Base-by-base conservation (phyloP, 2,888 invertebrate species). In the Linyphia triangularis region DNA sequence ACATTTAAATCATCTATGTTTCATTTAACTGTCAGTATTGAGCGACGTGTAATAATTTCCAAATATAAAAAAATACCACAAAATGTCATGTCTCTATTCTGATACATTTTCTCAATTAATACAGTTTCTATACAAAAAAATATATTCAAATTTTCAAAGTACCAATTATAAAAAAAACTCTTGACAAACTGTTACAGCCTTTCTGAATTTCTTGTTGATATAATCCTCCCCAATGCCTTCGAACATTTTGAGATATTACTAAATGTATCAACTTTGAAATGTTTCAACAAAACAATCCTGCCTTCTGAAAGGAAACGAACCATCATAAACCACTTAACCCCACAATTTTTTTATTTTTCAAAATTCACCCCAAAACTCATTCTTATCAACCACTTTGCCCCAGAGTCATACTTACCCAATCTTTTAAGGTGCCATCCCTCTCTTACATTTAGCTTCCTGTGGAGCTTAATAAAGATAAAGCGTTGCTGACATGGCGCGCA, bases 391-490 rank as follows among this genome's bases (percentile, higher is more conserved):
- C 43, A 43, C 43, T 43, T 43, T 43, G 16, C 16, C 43, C 43
- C 43, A 4, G 2, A 7, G 4, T 7, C 43, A 4, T n/a, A n/a
- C 43, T 16, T 2, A 43, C 43, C 16, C 26, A 70, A 70, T 73
- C 73, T 67, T 59, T 73, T 59, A 43, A 73, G 30, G 59, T 59
- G 19, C 73, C 59, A 57, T 33, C 51, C 73, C 10, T 70, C 43
- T 28, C 73, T 73, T 73, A 59, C 59, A 73, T 26, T 59, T 73
- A 57, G 51, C 22, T 73, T 59, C 30, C 13, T 9, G 22, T 0
- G 24, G n/a, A 26, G 30, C 73, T 67, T 73, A 73, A 73, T 73
- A 73, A 73, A 73, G 73, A 73, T 59, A 73, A 59, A 73, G 43
- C 13, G n/a, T 30, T 59, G 57, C 59, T 73, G 73, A 59, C 57